Evolutionary conservation across 2,113 vertebrate genomes (phyloP).

Genomic region (Eupsittula cactorum): DNA sequence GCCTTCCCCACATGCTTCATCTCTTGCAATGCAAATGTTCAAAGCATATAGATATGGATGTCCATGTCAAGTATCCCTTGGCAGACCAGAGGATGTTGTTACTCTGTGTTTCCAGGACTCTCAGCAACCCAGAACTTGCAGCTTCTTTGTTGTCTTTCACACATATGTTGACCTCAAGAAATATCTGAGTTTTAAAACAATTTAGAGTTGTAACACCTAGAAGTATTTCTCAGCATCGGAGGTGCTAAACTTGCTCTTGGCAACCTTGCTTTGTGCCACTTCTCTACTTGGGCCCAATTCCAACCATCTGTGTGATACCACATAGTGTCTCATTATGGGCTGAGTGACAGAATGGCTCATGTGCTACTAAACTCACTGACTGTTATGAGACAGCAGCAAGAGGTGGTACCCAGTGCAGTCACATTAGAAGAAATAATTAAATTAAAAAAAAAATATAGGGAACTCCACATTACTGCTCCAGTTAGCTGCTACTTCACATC

Average conservation of each 20-base stretch:
- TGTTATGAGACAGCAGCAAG: neutral
- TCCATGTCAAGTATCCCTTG: neutral
- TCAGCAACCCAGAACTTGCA: neutral
- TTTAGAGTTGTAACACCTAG: neutral
- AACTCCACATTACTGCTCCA: neutral
- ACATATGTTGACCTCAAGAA: accelerated
- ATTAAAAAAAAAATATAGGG: neutral
- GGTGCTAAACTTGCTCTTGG: neutral
- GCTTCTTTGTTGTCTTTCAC: neutral
- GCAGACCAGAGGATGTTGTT: accelerated
- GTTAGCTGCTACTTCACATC: neutral
- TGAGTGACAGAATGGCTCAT: accelerated
- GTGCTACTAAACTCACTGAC: too few relatives aligned
- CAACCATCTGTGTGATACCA: neutral
- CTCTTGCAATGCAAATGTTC: neutral
- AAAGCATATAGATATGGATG: neutral
- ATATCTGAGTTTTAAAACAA: neutral
- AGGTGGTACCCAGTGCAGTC: neutral
- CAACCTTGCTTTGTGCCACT: neutral
- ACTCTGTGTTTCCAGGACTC: neutral
- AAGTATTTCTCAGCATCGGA: neutral
- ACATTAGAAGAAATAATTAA: neutral
- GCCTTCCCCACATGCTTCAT: accelerated
- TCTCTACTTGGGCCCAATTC: neutral
- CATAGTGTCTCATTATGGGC: accelerated